Base-by-base conservation (phyloP, 2,113 vertebrate genomes). In the Hippocampus comes region DNA sequence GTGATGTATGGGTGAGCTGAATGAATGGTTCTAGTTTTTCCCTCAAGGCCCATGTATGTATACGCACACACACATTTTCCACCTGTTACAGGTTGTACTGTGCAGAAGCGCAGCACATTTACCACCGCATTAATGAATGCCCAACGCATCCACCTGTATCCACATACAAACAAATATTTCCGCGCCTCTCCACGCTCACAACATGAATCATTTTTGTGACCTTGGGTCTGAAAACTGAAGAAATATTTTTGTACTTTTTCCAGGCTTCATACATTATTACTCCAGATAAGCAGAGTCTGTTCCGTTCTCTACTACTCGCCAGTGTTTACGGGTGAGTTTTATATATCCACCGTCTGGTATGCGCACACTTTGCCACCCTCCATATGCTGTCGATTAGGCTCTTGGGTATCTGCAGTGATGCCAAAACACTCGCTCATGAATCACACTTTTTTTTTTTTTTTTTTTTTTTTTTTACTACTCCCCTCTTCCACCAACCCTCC, bases 401-500 rank as follows among this genome's bases (percentile, higher is more conserved):
- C 84, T 89, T 89, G 88, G 87, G 88, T 86, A 84, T 89, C 73
- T 23, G 75, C 64, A 30, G 67, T 72, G 75, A 85, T 87, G 83
- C 86, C 87, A 89, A 81, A 88, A 86, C 86, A 88, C 73, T 82
- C 17, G 55, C 87, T 89, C 86, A 84, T 90, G 89, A 89, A 89
- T 91, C 89, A 89, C 82, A 71, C 76, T 76, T 77, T 73, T 55
- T 55, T 56, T 56, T 14, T 12, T 49, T 76, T 77, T 73, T 55
- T 55, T 56, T 56, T 14, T 12, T 49, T 49, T 49, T 49, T 49
- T 49, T 49, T 49, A 85, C 80, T 78, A 79, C 77, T 78, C 68
- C 42, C 10, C 78, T 77, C 74, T 59, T 80, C 81, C 73, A 51
- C 68, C 73, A 8, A 70, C 66, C 76, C 73, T 78, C 67, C 73